A percentile compares a stretch with the other conserved stretches of the same genome.
Conservation (phyloP, 2,113 vertebrate species). For the Anthoscopus minutus region DNA sequence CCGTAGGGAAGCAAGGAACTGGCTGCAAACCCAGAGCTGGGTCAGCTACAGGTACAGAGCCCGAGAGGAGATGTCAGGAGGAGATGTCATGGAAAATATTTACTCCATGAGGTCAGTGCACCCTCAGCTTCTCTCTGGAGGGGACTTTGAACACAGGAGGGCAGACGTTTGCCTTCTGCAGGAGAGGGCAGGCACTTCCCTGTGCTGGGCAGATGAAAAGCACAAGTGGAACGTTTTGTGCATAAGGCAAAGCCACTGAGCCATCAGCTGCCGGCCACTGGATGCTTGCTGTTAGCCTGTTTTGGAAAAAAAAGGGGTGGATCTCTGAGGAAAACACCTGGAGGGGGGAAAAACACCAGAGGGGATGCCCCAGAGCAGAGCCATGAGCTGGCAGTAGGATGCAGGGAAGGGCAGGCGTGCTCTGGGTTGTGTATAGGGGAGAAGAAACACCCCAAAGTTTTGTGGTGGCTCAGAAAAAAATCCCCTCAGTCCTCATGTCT, state of each 20-base stretch:
- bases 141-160: constrained; percentile 53
- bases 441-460: background rate
- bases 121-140: background rate
- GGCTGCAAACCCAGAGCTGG: background rate
- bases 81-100: constrained; percentile 37
- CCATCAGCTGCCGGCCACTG: background rate
- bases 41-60: background rate
- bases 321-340: background rate
- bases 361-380: background rate
- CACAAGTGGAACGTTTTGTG: background rate
- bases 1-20: background rate
- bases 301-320: background rate
- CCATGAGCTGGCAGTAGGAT: background rate
- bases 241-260: background rate
- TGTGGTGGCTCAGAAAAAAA: background rate
- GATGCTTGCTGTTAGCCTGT: background rate
- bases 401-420: background rate
- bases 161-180: background rate
- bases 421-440: background rate
- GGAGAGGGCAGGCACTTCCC: background rate
- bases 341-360: background rate
- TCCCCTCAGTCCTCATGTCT: background rate
- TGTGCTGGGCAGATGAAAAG: background rate
- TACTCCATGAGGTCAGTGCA: constrained; percentile 33
- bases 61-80: background rate